These are phyloP conservation scores for Drosophila ercepeae DNA, from an alignment of 1,140 invertebrate species.

Conservation along the genomic window DNA sequence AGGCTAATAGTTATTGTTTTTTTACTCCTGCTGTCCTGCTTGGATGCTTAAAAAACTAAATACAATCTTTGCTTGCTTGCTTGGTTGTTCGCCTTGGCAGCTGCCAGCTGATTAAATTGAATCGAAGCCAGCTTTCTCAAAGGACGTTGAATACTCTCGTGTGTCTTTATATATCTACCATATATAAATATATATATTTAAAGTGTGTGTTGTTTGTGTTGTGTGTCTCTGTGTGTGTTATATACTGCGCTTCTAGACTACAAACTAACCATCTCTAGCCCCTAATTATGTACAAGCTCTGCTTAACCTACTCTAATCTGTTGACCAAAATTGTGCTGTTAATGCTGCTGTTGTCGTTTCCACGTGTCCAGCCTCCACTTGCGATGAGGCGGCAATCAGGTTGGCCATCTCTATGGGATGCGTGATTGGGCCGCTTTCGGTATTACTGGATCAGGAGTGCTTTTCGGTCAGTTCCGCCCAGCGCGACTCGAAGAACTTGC, in stretches of 20 bases:
- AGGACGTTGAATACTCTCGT: constrained; percentile 59
- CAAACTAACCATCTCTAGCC: constrained; percentile 23
- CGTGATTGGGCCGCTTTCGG: constrained; percentile 20
- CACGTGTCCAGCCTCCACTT: constrained; percentile 6
- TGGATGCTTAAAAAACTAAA: constrained; percentile 46
- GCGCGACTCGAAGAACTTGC: constrained; percentile 94
- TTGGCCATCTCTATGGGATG: constrained; percentile 39
- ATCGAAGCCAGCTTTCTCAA: constrained; percentile 18
- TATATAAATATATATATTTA: constrained; percentile 22
- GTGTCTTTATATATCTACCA: constrained; percentile 31
- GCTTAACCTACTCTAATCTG: constrained; percentile 35
- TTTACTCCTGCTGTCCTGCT: constrained; percentile 12
- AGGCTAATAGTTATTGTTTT: constrained; percentile 47
- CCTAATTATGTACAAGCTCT: constrained; percentile 58
- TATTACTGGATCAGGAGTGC: constrained; percentile 75
- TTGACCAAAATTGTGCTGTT: constrained; percentile 74
- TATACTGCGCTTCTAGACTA: constrained; percentile 40
- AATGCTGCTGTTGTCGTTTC: constrained; percentile 46
- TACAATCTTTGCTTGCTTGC: constrained; percentile 29
- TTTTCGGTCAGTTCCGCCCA: constrained; percentile 89
- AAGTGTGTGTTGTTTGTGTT: constrained; percentile 14
- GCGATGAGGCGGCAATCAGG: constrained; percentile 4
- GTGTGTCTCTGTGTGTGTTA: constrained; percentile 20
- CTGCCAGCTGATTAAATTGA: constrained; percentile 31
- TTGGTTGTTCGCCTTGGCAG: constrained; percentile 35